Evolutionary conservation across 2,888 invertebrate species (phyloP), one percentile per base, ranked within the genome.

Genomic region (Clivina fossor): DNA sequence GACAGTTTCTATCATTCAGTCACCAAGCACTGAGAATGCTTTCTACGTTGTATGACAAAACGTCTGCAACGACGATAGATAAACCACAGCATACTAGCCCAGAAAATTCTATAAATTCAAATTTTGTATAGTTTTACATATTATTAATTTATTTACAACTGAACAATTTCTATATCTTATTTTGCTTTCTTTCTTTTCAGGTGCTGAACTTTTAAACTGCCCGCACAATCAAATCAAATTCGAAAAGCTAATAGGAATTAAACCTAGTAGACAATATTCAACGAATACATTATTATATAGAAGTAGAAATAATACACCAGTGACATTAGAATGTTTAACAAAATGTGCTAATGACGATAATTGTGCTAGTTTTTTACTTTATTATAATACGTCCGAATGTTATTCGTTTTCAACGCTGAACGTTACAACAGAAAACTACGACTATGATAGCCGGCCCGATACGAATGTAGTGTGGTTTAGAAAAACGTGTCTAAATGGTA

Each of bases 391-490:
- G 11, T 66, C 68, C 3, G 64, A 68, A 28, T 76, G 76, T 59
- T 72, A 69, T 56, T 71, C 69, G 67, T 71, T 67, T 54, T 60
- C 62, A 15, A 59, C 62, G 55, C 26, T 11, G 33, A 41, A 11
- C 19, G 19, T 30, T 13, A 37, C 37, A 20, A 53, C 49, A 38
- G 51, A 60, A 47, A 51, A 62, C 9, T 65, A 66, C n/a, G 67
- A 69, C 30, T 63, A 68, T 5, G 69, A 73, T 28, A 67, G 70
- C 15, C 65, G 70, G 13, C 70, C 77, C 2, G 82, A 84, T 63
- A 78, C 78, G 37, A 79, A 80, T 62, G 77, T 77, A 3, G 82
- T 80, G 3, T 86, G 82, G 74, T 88, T 84, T 66, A 80, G 80
- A 62, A 84, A 84, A 72, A 78, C 79, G 41, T 87, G 86, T 65